Evolutionary conservation across 2,113 vertebrate genomes (phyloP).

Genomic region (Cervus canadensis): DNA sequence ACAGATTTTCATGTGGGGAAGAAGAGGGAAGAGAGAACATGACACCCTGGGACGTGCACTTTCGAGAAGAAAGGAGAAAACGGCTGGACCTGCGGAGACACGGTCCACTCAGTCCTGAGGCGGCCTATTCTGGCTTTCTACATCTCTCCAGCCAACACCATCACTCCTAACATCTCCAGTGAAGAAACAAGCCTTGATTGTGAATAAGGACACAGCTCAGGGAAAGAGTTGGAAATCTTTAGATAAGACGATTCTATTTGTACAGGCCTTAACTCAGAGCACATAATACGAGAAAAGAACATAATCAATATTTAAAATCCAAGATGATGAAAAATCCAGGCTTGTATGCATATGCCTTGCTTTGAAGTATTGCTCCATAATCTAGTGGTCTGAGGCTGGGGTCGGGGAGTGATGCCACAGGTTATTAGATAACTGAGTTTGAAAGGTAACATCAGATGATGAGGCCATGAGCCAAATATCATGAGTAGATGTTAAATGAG

Average conservation of each 20-base stretch:
- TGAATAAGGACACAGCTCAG: neutral
- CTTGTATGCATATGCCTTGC: neutral
- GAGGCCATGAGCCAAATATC: neutral
- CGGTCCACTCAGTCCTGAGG: neutral
- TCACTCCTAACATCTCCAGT: neutral
- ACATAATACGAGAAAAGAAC: neutral
- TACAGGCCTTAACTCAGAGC: neutral
- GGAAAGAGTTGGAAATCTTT: neutral
- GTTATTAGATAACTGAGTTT: neutral
- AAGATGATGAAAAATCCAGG: neutral
- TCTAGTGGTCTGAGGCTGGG: neutral
- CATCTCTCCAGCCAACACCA: neutral
- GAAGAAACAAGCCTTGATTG: neutral
- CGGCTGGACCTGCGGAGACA: neutral
- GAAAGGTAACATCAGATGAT: neutral
- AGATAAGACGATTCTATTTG: neutral
- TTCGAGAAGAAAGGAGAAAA: neutral
- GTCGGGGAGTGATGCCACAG: neutral
- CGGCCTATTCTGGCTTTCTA: neutral
- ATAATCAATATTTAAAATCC: conserved; percentile 30
- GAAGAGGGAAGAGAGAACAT: neutral
- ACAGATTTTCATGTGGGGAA: neutral
- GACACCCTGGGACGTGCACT: neutral
- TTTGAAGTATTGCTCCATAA: neutral
- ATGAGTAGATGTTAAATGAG: neutral